Percentiles rank a stretch among this genome's conserved stretches.
Evolutionary conservation across 2,888 invertebrate species (phyloP).

Genomic region (Agrilus biguttatus): DNA sequence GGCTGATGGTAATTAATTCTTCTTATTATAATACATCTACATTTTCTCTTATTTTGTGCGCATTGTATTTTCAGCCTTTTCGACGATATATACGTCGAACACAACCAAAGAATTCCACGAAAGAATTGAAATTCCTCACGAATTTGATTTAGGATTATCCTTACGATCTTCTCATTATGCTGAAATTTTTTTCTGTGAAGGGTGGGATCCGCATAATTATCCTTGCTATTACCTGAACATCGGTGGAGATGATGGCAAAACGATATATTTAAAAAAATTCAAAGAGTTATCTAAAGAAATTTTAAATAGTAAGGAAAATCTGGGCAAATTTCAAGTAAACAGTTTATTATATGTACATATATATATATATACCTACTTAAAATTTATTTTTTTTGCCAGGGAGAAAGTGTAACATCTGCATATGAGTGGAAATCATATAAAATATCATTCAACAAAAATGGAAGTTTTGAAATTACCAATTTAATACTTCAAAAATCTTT

Average conservation of each 20-base stretch:
- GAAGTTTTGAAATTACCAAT: slow-evolving; percentile 9
- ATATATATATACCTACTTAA: slow-evolving; percentile 1
- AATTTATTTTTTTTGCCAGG: slow-evolving; percentile 8
- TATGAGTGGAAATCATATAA: slow-evolving; percentile 25
- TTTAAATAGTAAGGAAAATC: slow-evolving; percentile 5
- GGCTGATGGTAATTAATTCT: slow-evolving; percentile 28
- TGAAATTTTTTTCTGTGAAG: slow-evolving; percentile 22
- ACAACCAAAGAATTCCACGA: slow-evolving; percentile 17
- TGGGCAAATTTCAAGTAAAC: slow-evolving; percentile 11
- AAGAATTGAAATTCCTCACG: slow-evolving; percentile 16
- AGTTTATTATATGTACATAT: not conserved
- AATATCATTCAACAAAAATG: slow-evolving; percentile 16
- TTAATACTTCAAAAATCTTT: slow-evolving; percentile 4
- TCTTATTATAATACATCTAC: too few species aligned
- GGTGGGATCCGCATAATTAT: slow-evolving; percentile 21
- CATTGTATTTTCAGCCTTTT: slow-evolving; percentile 18
- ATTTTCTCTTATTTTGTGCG: not conserved
- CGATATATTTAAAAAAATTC: slow-evolving; percentile 16
- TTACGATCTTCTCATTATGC: slow-evolving; percentile 18
- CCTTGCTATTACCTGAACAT: slow-evolving; percentile 24
- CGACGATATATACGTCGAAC: slow-evolving; percentile 17
- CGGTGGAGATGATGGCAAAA: slow-evolving; percentile 11
- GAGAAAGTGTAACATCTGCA: slow-evolving; percentile 16
- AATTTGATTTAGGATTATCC: slow-evolving; percentile 19
- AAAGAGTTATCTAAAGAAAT: slow-evolving; percentile 13